phyloP scores from a whole-genome alignment of 2,888 invertebrate genomes.

The Griposia aprilina region DNA sequence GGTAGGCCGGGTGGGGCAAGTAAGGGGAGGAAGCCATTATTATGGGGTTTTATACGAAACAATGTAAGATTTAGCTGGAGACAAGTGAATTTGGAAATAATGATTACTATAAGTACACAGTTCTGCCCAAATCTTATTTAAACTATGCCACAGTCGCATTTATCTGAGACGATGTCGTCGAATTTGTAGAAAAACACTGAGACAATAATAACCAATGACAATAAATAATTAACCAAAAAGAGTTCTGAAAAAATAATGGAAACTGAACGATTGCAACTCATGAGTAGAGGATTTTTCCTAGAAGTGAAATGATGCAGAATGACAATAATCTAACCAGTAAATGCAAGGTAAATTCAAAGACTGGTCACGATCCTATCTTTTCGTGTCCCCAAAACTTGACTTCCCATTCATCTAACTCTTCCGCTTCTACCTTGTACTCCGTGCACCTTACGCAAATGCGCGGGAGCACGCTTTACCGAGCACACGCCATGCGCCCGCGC shows the following conservation, averaged over 20 bases:
- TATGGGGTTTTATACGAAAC: background rate
- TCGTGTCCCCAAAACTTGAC: no score
- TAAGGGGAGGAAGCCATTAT: constrained; percentile 18
- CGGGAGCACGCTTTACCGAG: constrained; percentile 61
- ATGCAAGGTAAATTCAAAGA: background rate
- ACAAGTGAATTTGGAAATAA: background rate
- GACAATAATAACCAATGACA: background rate
- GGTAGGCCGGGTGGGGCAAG: constrained; percentile 45
- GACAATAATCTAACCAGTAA: no score
- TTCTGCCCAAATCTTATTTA: background rate
- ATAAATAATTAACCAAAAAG: no score
- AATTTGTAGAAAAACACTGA: background rate
- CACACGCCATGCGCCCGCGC: constrained; percentile 50
- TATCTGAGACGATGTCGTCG: background rate
- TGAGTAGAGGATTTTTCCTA: background rate
- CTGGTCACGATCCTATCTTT: background rate
- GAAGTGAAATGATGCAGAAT: background rate
- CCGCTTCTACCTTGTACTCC: constrained; percentile 34
- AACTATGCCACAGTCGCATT: background rate
- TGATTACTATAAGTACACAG: background rate
- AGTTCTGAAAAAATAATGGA: no score
- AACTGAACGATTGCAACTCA: no score
- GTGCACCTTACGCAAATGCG: constrained; percentile 65
- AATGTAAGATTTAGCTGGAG: no score
- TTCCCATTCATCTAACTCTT: background rate